A percentile compares a stretch with the other conserved stretches of the same genome.
Evolutionary conservation across 2,113 vertebrate genomes (phyloP).

Genomic region (Labeo catla): DNA sequence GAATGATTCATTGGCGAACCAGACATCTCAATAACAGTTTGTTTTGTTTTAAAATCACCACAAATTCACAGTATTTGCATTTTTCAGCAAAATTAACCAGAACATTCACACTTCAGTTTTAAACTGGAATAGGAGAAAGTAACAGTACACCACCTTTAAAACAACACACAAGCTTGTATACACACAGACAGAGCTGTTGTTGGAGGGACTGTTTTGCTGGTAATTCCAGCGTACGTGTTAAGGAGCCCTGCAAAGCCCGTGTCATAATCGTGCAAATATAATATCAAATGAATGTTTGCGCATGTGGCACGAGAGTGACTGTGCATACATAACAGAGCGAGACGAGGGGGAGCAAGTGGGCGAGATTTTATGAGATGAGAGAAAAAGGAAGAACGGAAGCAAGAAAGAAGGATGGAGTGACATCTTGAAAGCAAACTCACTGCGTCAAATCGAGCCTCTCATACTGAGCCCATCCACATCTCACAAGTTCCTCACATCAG

Average conservation of each 20-base stretch:
- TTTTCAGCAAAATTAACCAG: neutral
- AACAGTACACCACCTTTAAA: neutral
- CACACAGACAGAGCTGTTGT: conserved; percentile 3
- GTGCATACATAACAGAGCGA: conserved; percentile 53
- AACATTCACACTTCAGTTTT: neutral
- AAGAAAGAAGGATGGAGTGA: neutral
- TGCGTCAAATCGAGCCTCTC: conserved; percentile 45
- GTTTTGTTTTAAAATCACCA: neutral
- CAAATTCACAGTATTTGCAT: neutral
- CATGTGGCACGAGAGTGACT: conserved; percentile 49
- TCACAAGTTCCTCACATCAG: conserved; percentile 49
- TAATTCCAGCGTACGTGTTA: conserved; percentile 42
- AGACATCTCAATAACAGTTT: neutral
- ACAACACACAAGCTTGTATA: neutral
- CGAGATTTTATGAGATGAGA: conserved; percentile 44
- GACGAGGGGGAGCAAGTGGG: conserved; percentile 40
- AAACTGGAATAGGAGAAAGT: neutral
- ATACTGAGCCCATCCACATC: conserved; percentile 39
- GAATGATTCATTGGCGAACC: too few relatives aligned
- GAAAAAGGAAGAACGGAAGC: neutral
- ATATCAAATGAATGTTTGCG: conserved; percentile 51
- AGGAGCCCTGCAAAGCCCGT: conserved; percentile 22
- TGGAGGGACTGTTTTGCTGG: conserved; percentile 26
- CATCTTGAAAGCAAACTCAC: conserved; percentile 50
- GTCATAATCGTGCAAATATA: conserved; percentile 55